These are phyloP conservation scores for Mixornis gularis DNA, from an alignment of 2,113 vertebrate genomes.

Conservation along the genomic window DNA sequence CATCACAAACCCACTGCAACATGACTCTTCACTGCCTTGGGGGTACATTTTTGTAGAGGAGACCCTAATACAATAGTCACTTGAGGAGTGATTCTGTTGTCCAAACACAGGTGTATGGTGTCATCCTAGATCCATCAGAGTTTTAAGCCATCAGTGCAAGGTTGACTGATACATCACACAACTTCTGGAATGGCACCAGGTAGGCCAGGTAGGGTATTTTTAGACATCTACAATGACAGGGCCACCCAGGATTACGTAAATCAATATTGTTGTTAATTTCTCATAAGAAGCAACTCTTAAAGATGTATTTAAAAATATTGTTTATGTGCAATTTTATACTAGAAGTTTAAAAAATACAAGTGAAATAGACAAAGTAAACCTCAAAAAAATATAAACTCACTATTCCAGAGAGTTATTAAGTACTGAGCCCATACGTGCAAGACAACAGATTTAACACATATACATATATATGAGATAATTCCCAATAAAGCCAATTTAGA, in stretches of 20 bases:
- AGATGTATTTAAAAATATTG: neutral
- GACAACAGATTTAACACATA: neutral
- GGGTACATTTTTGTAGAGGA: neutral
- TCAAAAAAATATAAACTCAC: neutral
- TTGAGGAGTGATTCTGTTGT: neutral
- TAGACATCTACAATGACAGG: neutral
- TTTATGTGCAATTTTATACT: neutral
- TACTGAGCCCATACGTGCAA: neutral
- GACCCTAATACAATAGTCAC: neutral
- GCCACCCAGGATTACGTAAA: neutral
- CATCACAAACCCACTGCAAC: neutral
- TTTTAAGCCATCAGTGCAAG: neutral
- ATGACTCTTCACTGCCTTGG: neutral
- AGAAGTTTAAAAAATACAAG: neutral
- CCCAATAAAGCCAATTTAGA: neutral
- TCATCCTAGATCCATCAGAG: neutral
- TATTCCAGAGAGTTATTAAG: neutral
- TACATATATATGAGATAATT: neutral
- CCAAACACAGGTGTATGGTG: neutral
- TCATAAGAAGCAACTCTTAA: neutral
- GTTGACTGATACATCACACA: neutral
- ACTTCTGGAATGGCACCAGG: neutral
- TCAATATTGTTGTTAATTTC: neutral
- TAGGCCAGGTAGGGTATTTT: neutral
- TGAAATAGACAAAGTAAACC: neutral